Base-by-base conservation (phyloP, 1,140 invertebrate species). In the Aphidius gifuensis region DNA sequence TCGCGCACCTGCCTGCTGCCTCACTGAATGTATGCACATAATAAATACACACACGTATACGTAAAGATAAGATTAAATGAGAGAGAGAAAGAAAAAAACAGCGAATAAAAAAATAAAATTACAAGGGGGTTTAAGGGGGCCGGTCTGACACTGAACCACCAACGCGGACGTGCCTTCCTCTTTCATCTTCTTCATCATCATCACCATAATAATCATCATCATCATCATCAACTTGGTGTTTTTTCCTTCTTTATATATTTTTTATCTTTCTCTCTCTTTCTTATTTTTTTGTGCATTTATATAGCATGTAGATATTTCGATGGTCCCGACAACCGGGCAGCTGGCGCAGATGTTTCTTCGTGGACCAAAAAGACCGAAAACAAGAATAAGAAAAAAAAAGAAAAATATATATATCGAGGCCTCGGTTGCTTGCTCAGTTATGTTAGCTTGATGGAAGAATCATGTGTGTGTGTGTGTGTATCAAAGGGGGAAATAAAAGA, bases 271-370 rank as follows among this genome's bases (percentile, higher is more conserved):
- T 16, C 16, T 16, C 16, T 16, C 16, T 16, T 16, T 16, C 16
- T 16, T 16, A 16, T 32, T 32, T 32, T 32, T 32, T 32, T 32
- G 23, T 32, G 23, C 23, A 32, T 32, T 32, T 32, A 32, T 32
- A 32, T 32, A 32, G 2, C 23, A 32, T 32, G 23, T 32, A 32
- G 23, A 32, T 32, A 32, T 32, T 32, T 32, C 23, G 23, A 32
- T 32, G 23, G 23, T 32, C 23, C 23, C 23, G 23, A 32, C 23
- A 32, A 4, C 23, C 8, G 50, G 60, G 73, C 79, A 81, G 79
- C 79, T 81, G 78, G 77, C 74, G 79, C 79, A 81, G 79, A 81
- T 81, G 79, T 80, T 80, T 66, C 62, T 42, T 40, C 42, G 60
- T 69, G 68, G 68, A 68, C 67, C 67, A 66, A 68, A 68, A 68